Base-by-base conservation (phyloP, 1,140 invertebrate species). In the Xylocopa sonorina region DNA sequence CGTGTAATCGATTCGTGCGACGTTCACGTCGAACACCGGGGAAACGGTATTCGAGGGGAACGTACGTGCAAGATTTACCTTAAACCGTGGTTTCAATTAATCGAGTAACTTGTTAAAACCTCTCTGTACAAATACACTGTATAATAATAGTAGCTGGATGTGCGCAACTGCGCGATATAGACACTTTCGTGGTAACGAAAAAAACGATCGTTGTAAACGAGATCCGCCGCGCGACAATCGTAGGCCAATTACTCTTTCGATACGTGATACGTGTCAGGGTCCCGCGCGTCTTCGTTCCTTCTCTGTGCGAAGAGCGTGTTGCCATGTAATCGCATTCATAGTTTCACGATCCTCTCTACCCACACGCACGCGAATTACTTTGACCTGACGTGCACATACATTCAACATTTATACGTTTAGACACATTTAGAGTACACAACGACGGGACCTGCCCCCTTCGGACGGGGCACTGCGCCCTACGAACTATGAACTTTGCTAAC, bases 351-450 rank as follows among this genome's bases (percentile, higher is more conserved):
- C n/a, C 46, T 21, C 27, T 62, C 21, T 60, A 76, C 73, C 43
- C 34, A 55, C 41, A 67, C 78, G 62, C 62, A 58, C 24, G 60
- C 21, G 14, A 34, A 38, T 50, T 57, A 38, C 27, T 46, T 53
- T 43, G 29, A n/a, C 12, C 12, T 24, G 66, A 21, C 58, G 43
- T 62, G 60, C 48, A 78, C 27, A 57, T 48, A 78, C 68, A 81
- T 69, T 74, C 80, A 84, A 67, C 80, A 72, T 64, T 69, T 78
- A 81, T 76, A 78, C 57, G 43, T 80, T 75, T 71, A 78, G 32
- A 78, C 67, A 78, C 66, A n/a, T n/a, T n/a, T n/a, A 55, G 67
- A 81, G 24, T 78, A 81, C 57, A 63, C 43, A n/a, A 46, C 46
- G 43, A 38, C 41, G 34, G 27, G 50, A 41, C 10, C 41, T 16